A percentile compares a stretch with the other conserved stretches of the same genome.
phyloP scores from a whole-genome alignment of 2,113 vertebrate species.

The Athene noctua region DNA sequence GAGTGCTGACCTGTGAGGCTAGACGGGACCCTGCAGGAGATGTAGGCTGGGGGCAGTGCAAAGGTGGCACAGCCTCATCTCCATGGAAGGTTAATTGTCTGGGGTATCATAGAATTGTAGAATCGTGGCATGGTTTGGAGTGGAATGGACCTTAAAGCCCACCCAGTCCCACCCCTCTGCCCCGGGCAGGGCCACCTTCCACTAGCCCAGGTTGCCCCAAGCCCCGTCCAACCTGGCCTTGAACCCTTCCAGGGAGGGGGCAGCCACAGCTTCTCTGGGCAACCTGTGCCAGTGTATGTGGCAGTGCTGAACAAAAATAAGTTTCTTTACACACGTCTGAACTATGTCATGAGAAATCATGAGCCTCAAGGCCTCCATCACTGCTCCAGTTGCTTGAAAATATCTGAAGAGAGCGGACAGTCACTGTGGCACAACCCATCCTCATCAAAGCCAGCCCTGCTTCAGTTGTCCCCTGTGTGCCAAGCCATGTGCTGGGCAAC shows the following conservation, averaged over 20 bases:
- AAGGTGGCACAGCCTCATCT: not conserved
- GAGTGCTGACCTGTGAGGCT: not conserved
- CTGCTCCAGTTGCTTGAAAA: not conserved
- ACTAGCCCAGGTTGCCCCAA: no score
- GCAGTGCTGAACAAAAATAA: not conserved
- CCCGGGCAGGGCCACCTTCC: no score
- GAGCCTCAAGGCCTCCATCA: not conserved
- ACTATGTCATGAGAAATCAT: fast-evolving
- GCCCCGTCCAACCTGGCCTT: no score
- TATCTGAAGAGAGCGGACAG: fast-evolving
- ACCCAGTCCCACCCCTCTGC: no score
- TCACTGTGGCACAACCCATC: no score
- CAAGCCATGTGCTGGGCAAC: not conserved
- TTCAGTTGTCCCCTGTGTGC: not conserved
- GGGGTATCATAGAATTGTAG: no score
- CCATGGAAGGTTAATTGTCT: not conserved
- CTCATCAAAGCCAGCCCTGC: not conserved
- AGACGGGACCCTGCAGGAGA: not conserved
- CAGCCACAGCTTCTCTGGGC: no score
- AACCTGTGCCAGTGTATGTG: no score
- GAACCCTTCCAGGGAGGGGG: no score
- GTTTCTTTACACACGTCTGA: not conserved
- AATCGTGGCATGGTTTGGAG: no score
- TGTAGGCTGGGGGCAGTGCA: not conserved
- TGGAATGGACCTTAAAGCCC: no score